Conservation (phyloP, 2,888 invertebrate species). For the Embidobia sp. region DNA sequence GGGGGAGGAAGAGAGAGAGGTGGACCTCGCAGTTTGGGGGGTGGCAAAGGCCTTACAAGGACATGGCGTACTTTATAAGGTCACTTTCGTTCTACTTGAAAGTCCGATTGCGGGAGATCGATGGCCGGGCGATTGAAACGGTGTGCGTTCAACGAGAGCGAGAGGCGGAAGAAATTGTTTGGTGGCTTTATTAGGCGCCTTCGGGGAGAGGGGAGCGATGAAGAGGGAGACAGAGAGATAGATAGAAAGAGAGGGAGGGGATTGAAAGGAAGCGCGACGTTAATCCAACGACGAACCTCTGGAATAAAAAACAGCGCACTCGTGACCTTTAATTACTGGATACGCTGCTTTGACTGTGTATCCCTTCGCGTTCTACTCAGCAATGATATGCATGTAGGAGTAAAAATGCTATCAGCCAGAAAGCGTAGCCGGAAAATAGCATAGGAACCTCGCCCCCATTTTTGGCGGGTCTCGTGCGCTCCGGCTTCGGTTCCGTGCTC, state of each 20-base stretch:
- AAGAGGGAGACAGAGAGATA: conserved; percentile 3
- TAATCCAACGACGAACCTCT: conserved; percentile 39
- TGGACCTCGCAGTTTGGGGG: no score
- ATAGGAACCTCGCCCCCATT: conserved; percentile 63
- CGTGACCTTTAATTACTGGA: conserved; percentile 49
- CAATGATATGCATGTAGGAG: conserved; percentile 66
- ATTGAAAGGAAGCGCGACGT: conserved; percentile 27
- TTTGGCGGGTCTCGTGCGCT: conserved; percentile 59
- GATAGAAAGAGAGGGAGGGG: neutral
- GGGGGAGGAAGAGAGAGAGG: no score
- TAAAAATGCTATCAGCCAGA: conserved; percentile 57
- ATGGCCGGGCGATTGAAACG: conserved; percentile 23
- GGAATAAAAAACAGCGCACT: conserved; percentile 41
- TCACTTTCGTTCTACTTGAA: conserved; percentile 58
- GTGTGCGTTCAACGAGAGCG: conserved; percentile 12
- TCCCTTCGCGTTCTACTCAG: conserved; percentile 48
- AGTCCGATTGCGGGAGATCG: conserved; percentile 24
- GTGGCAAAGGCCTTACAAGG: conserved; percentile 53
- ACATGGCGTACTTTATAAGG: conserved; percentile 59
- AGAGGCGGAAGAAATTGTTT: conserved; percentile 31
- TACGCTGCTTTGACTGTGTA: conserved; percentile 25
- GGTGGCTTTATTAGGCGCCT: conserved; percentile 58
- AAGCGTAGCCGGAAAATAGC: conserved; percentile 51
- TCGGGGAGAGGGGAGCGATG: no score
- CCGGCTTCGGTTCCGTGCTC: conserved; percentile 66